These are phyloP conservation scores for Alviniconcha strummeri DNA, from an alignment of 2,888 invertebrate species.

Conservation along the genomic window DNA sequence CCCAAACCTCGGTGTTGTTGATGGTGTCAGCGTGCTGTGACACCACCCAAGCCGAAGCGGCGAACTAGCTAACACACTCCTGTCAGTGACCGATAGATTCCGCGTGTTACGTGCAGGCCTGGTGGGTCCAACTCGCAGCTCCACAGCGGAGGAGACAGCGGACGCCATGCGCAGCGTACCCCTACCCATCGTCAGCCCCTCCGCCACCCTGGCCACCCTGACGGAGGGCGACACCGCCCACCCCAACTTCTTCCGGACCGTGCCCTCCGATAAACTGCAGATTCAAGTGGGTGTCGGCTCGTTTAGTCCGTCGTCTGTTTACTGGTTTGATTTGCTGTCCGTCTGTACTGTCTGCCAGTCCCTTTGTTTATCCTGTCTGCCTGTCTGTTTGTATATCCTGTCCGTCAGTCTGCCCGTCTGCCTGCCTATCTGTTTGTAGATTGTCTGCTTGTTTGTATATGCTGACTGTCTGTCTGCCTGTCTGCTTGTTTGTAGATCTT, in stretches of 20 bases:
- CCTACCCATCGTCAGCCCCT: conserved; percentile 58
- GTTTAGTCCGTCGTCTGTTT: too few relatives aligned
- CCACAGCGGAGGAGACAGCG: conserved; percentile 50
- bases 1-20: background rate
- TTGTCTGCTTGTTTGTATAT: too few relatives aligned
- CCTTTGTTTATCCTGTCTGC: background rate
- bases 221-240: conserved; percentile 41
- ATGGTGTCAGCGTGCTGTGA: background rate
- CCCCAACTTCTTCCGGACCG: conserved; percentile 65
- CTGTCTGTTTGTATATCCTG: background rate
- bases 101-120: conserved; percentile 47
- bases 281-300: conserved; percentile 40
- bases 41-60: too few relatives aligned
- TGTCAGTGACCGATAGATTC: too few relatives aligned
- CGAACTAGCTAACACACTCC: too few relatives aligned
- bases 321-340: too few relatives aligned
- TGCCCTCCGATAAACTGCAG: conserved; percentile 63
- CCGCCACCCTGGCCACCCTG: conserved; percentile 54
- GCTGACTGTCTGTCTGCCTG: too few relatives aligned
- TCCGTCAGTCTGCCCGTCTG: too few relatives aligned
- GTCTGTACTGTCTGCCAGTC: too few relatives aligned
- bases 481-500: too few relatives aligned
- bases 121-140: conserved; percentile 56
- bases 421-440: too few relatives aligned
- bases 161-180: conserved; percentile 44